phyloP scores from a whole-genome alignment of 2,888 invertebrate genomes.

The Rhingia rostrata region DNA sequence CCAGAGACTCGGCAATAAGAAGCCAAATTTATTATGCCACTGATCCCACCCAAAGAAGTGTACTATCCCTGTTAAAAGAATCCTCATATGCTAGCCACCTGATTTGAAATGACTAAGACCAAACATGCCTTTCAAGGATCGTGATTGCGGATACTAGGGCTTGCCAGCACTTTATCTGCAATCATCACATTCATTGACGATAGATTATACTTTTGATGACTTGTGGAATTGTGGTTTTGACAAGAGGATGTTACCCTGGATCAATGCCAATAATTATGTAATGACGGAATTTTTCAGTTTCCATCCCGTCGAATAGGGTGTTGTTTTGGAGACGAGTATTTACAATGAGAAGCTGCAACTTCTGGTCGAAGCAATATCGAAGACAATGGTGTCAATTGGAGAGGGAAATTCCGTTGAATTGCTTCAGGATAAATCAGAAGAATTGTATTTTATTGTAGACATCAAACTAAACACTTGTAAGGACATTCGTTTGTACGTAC shows the following conservation, averaged over 20 bases:
- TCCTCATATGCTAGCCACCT: no score
- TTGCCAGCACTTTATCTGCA: no score
- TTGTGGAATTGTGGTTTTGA: slow-evolving; percentile 91
- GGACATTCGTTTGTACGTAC: slow-evolving; percentile 86
- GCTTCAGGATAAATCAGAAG: slow-evolving; percentile 85
- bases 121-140: no score
- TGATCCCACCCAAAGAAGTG: no score
- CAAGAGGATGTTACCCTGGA: slow-evolving; percentile 88
- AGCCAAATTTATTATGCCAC: no score
- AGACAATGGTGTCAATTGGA: slow-evolving; percentile 86
- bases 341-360: slow-evolving; percentile 84
- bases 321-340: slow-evolving; percentile 79
- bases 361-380: slow-evolving; percentile 87
- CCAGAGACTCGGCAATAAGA: no score
- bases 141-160: no score
- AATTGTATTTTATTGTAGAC: slow-evolving; percentile 89
- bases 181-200: no score
- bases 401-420: slow-evolving; percentile 86
- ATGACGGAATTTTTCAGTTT: slow-evolving; percentile 86
- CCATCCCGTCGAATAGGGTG: slow-evolving; percentile 86
- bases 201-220: slow-evolving; percentile 69
- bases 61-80: no score
- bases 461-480: slow-evolving; percentile 89
- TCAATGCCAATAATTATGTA: slow-evolving; percentile 85
- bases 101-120: no score